These are phyloP conservation scores for Calidris pugnax DNA, from an alignment of 2,113 vertebrate species.

Conservation along the genomic window DNA sequence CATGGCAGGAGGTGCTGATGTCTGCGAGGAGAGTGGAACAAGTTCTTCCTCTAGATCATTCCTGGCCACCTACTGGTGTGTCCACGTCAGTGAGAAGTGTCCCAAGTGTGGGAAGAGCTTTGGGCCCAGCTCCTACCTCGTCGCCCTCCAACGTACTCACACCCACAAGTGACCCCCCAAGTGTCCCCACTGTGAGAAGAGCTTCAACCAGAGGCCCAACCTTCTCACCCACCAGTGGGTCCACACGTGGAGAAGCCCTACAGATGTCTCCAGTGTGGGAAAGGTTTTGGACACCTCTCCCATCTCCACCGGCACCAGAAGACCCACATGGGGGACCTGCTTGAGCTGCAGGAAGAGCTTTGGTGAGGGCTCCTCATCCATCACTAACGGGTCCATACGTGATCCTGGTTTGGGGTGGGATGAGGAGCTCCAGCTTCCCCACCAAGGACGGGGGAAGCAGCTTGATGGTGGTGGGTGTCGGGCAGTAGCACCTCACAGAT, in stretches of 20 bases:
- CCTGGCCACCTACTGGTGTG: not conserved
- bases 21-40: not conserved
- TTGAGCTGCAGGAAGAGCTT: not conserved
- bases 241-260: constrained; percentile 58
- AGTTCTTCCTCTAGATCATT: not conserved
- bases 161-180: not conserved
- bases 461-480: not conserved
- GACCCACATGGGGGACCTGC: constrained; percentile 1
- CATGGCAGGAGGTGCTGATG: fast-evolving
- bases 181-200: not conserved
- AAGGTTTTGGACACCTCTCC: not conserved
- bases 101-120: not conserved
- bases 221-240: not conserved
- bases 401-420: not conserved
- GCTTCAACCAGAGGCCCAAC: not conserved
- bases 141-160: not conserved
- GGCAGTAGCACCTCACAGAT: not conserved
- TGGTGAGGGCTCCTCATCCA: not conserved
- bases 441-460: not conserved
- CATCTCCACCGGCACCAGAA: not conserved
- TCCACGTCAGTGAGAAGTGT: too few species aligned
- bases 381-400: not conserved
- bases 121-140: not conserved
- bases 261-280: constrained; percentile 75
- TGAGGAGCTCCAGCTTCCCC: not conserved